phyloP scores from a whole-genome alignment of 2,113 vertebrate species.

The Tyto alba region DNA sequence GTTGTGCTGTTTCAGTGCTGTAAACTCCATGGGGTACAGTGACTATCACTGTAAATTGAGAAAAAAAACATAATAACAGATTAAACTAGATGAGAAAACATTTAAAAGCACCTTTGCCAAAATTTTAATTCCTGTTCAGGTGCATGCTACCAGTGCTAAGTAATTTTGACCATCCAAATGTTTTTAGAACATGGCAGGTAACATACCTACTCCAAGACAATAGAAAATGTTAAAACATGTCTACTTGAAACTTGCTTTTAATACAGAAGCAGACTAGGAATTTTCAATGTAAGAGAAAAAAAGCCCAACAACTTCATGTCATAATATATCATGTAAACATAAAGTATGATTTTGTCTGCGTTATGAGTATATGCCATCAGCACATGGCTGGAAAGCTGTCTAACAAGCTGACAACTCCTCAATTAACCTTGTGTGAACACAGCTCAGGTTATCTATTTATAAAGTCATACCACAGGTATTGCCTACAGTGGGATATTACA shows the following conservation, averaged over 20 bases:
- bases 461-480: slow-evolving; percentile 27
- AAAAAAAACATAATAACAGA: neutral
- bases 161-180: neutral
- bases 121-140: neutral
- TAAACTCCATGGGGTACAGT: neutral
- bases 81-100: neutral
- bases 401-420: slow-evolving; percentile 21
- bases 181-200: neutral
- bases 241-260: neutral
- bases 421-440: neutral
- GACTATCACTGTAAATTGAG: neutral
- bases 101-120: neutral
- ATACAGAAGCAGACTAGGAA: neutral
- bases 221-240: neutral
- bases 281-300: neutral
- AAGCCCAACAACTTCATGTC: neutral
- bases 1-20: neutral
- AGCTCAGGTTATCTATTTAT: slow-evolving; percentile 34
- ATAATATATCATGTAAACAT: neutral
- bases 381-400: slow-evolving; percentile 3
- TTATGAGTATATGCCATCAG: neutral
- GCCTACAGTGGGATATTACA: neutral
- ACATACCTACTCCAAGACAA: neutral
- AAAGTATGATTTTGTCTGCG: neutral
- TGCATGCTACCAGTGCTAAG: neutral